These are phyloP conservation scores for Falco peregrinus DNA, from an alignment of 2,797 vertebrate species.

Conservation along the genomic window DNA sequence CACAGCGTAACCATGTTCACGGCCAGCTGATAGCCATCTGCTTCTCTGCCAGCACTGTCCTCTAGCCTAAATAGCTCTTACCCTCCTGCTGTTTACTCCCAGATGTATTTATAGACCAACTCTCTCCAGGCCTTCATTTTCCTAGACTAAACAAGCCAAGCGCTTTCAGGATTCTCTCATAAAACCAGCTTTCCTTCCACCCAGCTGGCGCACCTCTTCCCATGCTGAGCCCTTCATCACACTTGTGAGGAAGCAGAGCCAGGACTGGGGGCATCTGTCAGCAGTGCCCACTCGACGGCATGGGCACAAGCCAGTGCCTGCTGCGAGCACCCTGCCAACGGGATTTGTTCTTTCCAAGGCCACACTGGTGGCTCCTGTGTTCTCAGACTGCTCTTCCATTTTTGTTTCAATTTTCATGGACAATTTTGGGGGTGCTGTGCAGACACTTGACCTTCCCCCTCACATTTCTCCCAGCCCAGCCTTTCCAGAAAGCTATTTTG, in stretches of 20 bases:
- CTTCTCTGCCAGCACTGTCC: conserved; percentile 46
- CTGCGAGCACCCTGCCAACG: not conserved
- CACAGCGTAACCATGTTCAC: not conserved
- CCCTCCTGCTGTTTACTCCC: conserved; percentile 48
- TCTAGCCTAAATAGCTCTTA: conserved; percentile 55
- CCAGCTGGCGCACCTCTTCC: not conserved
- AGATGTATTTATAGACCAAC: conserved; percentile 61
- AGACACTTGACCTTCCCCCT: not conserved
- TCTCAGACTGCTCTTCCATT: not conserved
- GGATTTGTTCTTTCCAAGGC: not conserved
- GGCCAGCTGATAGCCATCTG: conserved; percentile 63
- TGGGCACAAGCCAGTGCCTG: accelerated
- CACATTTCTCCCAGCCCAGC: not conserved
- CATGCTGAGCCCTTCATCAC: accelerated
- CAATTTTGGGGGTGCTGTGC: not conserved
- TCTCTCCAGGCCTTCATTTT: conserved; percentile 30
- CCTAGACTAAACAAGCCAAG: conserved; percentile 64
- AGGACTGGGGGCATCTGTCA: not conserved
- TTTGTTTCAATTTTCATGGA: not conserved
- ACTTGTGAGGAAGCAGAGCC: not conserved
- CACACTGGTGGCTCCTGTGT: accelerated
- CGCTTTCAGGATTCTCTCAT: not conserved
- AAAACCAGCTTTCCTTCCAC: not conserved
- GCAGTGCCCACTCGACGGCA: accelerated
- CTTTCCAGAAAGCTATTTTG: not conserved